Conservation (phyloP, 2,113 vertebrate species). For the Bufo bufo region DNA sequence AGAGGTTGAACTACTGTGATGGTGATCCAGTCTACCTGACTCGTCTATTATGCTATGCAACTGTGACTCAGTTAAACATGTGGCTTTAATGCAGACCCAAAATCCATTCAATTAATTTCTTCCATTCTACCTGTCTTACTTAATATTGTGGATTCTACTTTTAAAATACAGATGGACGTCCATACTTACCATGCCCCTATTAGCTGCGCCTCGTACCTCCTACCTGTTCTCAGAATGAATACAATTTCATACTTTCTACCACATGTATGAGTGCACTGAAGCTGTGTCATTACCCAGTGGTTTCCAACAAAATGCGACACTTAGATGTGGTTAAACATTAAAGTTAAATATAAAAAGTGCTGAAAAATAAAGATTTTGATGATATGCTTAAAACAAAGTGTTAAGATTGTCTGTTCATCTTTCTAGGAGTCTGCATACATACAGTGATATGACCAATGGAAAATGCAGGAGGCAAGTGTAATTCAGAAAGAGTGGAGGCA, state of each 20-base stretch:
- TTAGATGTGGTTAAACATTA: neutral
- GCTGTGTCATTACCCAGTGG: neutral
- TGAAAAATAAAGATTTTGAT: neutral
- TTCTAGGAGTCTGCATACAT: neutral
- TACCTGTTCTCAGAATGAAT: slow-evolving; percentile 45
- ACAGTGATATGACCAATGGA: neutral
- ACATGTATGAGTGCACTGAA: neutral
- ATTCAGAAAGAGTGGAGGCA: neutral
- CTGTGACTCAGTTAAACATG: too few species aligned
- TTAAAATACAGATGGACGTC: too few species aligned
- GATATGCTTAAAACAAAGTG: neutral
- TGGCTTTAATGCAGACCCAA: too few species aligned
- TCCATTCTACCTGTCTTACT: too few species aligned
- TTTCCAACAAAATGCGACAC: neutral
- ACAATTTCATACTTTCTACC: neutral
- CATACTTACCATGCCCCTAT: too few species aligned
- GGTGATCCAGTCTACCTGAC: neutral
- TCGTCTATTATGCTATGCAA: neutral
- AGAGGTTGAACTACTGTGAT: too few species aligned
- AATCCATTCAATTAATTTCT: too few species aligned
- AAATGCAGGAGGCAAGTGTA: neutral
- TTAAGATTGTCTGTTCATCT: neutral
- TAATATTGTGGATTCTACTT: too few species aligned
- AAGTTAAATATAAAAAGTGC: neutral
- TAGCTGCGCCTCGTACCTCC: neutral